These are phyloP conservation scores for Lithobates pipiens DNA, from an alignment of 2,797 vertebrate species.

Conservation along the genomic window DNA sequence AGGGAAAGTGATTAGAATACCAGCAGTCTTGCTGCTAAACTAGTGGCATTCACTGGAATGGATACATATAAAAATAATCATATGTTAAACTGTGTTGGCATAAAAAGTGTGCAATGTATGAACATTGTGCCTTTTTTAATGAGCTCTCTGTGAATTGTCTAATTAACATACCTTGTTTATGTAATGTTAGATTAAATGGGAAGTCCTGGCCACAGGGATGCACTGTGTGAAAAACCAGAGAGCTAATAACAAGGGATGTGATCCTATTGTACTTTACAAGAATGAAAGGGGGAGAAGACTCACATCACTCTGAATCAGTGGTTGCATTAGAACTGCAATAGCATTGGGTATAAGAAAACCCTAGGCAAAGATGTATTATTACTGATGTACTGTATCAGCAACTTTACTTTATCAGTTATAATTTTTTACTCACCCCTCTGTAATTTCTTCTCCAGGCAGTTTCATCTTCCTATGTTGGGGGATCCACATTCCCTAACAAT, in stretches of 20 bases:
- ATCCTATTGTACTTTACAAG: slow-evolving; percentile 6
- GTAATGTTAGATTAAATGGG: slow-evolving; percentile 42
- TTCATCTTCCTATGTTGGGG: no score
- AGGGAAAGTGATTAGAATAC: slow-evolving; percentile 46
- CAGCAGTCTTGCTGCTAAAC: slow-evolving; percentile 45
- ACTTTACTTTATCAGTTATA: no score
- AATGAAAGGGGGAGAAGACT: background rate
- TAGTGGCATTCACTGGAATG: slow-evolving; percentile 22
- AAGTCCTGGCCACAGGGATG: slow-evolving; percentile 7
- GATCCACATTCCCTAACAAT: background rate
- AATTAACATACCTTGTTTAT: slow-evolving; percentile 40
- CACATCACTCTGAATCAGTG: background rate
- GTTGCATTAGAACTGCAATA: background rate
- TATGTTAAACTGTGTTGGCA: slow-evolving; percentile 29
- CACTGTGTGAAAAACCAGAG: background rate
- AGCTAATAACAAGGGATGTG: background rate
- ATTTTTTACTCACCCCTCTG: no score
- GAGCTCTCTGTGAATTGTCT: slow-evolving; percentile 35
- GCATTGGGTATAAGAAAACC: background rate
- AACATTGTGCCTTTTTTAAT: slow-evolving; percentile 28
- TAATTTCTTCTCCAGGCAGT: no score
- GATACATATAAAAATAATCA: slow-evolving; percentile 41
- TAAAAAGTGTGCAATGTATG: slow-evolving; percentile 33
- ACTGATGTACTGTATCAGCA: background rate
- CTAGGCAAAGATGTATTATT: no score